Conservation (phyloP, 1,140 invertebrate species). For the Adoxophyes honmai region DNA sequence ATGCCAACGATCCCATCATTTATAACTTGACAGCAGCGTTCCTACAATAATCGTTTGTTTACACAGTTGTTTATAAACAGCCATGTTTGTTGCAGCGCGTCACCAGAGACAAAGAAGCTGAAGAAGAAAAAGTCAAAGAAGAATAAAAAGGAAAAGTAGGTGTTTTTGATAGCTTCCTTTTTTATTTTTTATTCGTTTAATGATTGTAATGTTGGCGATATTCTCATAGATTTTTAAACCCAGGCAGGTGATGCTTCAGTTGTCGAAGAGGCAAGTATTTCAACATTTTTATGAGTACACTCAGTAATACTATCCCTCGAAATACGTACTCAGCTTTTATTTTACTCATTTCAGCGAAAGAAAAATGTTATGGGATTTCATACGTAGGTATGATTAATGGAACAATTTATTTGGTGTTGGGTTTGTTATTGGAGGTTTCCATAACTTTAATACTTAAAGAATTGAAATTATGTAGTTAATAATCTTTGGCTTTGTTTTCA, state of each 20-base stretch:
- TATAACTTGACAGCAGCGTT: no score
- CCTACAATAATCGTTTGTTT: not conserved
- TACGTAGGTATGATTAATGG: constrained; percentile 56
- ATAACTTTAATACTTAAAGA: no score
- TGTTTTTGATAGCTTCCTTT: constrained; percentile 20
- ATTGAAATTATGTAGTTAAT: no score
- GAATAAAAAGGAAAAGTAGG: constrained; percentile 83
- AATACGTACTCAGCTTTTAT: constrained; percentile 17
- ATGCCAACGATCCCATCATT: no score
- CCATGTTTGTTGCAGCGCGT: constrained; percentile 71
- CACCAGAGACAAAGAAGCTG: constrained; percentile 80
- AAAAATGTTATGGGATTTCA: constrained; percentile 61
- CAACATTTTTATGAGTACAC: not conserved
- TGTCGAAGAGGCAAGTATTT: constrained; percentile 64
- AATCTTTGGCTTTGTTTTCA: not conserved
- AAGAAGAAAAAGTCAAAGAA: constrained; percentile 85
- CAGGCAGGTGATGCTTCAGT: constrained; percentile 62
- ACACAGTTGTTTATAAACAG: not conserved
- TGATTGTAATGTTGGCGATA: constrained; percentile 23
- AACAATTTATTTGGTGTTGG: no score
- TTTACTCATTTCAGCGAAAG: constrained; percentile 63
- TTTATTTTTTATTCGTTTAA: constrained; percentile 19
- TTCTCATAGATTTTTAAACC: constrained; percentile 47
- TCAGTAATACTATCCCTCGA: constrained; percentile 17
- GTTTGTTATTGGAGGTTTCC: no score